Evolutionary conservation across 2,888 invertebrate species (phyloP), one percentile per base, ranked within the genome.

Genomic region (Epistrophella euchroma): DNA sequence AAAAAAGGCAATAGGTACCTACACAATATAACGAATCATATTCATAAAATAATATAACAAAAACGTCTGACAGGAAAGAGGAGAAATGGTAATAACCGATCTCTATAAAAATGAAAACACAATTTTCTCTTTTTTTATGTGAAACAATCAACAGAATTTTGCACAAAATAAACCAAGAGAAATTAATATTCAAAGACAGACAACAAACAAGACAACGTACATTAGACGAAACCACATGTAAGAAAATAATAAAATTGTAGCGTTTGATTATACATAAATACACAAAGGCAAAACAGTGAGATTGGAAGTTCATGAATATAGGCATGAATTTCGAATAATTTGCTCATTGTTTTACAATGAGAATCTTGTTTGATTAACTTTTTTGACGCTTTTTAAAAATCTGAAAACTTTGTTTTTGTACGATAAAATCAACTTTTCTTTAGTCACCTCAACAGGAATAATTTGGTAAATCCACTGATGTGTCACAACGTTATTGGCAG

Each of bases 71-170:
- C n/a, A n/a, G 17, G 25, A 15, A 28, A 32, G 15, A 25, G 37
- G 2, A 13, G 13, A 13, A 25, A 25, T 28, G n/a, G 15, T 28
- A 56, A 56, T 10, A 15, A 25, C 25, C 9, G 19, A 13, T 19
- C 9, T 10, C 55, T 28, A 45, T 37, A 37, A 13, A 50, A 25
- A 43, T 28, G 19, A 28, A 28, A 13, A 58, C 37, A 35, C 40
- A 17, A 13, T 75, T 71, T 80, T 80, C 66, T 60, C 60, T 45
- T 71, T 85, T 84, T 85, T 85, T 85, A 80, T 85, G 80, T 43
- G 80, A 76, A 80, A 68, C 80, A 85, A 85, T 85, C 80, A 80
- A 72, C 79, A 55, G 56, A 76, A 80, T 50, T 72, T 76, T 71
- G 15, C 66, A 80, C 84, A 66, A 79, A 79, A 74, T 74, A 84